Base-by-base conservation (phyloP, 2,888 invertebrate genomes). In the Pyrrhia umbra region DNA sequence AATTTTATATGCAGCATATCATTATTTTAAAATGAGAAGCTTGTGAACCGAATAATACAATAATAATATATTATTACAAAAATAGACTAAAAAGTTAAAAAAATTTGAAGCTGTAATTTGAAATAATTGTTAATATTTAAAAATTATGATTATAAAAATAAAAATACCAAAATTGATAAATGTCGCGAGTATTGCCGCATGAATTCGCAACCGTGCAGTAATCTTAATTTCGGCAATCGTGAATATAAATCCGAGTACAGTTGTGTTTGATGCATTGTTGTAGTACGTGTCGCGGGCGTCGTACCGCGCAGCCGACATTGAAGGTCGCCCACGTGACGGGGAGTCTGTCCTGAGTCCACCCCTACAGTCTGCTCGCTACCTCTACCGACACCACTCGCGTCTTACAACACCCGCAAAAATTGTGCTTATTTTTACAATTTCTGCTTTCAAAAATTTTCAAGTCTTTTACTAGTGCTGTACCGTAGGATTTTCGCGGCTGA, bases 261-360 rank as follows among this genome's bases (percentile, higher is more conserved):
- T 54, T 47, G 34, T 63, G 23, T 51, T 18, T 56, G 40, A 65
- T 70, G 43, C 51, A 73, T 21, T 68, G 59, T 65, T 39, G 62
- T 59, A 25, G 20, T 37, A 23, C 50, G 27, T 37, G 18, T 49
- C 40, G 51, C 45, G 10, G 63, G 39, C 56, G 63, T 27, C 67
- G 62, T 66, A 70, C 55, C 68, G 78, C 74, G 71, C 70, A 66
- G 64, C 55, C 50, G 39, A 40, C 55, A 3, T 9, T 27, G 62
- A 84, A 84, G 83, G 84, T 82, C 77, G 59, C 54, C 54, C 59
- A 58, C 66, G 68, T 57, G 58, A 42, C 57, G 60, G 64, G 47
- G 47, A 68, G 10, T 16, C 40, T 23, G 43, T 43, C 13, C 21
- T 42, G 27, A 58, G 39, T 16, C 68, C 60, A 79, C 79, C 80